A percentile compares a stretch with the other conserved stretches of the same genome.
phyloP scores from a whole-genome alignment of 1,140 invertebrate species.

The Lepeophtheirus salmonis region DNA sequence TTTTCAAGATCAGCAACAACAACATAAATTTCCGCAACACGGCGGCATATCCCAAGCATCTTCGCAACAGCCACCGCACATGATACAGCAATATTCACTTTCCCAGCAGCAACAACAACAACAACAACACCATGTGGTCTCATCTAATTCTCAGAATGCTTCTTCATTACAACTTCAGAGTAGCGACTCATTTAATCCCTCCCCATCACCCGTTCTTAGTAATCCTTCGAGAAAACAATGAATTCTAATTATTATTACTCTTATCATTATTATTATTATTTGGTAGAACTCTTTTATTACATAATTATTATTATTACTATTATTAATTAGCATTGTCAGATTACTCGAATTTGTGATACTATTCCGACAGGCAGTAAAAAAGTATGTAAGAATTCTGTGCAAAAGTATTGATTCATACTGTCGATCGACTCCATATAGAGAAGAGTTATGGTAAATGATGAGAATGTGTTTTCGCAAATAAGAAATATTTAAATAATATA shows the following conservation, averaged over 20 bases:
- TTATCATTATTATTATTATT: slow-evolving; percentile 1
- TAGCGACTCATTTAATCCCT: no score
- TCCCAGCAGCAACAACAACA: slow-evolving; percentile 2
- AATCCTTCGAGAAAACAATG: not conserved
- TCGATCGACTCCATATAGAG: not conserved
- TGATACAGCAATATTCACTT: not conserved
- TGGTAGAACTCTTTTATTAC: no score
- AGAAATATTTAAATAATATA: not conserved
- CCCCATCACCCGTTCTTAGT: not conserved
- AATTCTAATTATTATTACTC: not conserved
- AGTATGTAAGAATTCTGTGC: not conserved
- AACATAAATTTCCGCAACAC: not conserved
- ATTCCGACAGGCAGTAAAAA: not conserved
- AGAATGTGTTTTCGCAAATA: not conserved
- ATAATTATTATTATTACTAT: not conserved
- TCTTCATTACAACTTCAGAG: no score
- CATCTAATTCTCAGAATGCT: no score
- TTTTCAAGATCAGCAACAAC: no score
- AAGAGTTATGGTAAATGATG: not conserved
- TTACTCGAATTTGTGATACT: not conserved
- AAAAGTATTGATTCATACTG: not conserved
- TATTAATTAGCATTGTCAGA: not conserved
- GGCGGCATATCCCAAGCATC: not conserved
- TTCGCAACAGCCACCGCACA: not conserved
- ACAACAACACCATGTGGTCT: no score